Percentiles rank a stretch among this genome's conserved stretches.
These are phyloP conservation scores for Danio aesculapii DNA, from an alignment of 2,797 vertebrate genomes.

Conservation along the genomic window DNA sequence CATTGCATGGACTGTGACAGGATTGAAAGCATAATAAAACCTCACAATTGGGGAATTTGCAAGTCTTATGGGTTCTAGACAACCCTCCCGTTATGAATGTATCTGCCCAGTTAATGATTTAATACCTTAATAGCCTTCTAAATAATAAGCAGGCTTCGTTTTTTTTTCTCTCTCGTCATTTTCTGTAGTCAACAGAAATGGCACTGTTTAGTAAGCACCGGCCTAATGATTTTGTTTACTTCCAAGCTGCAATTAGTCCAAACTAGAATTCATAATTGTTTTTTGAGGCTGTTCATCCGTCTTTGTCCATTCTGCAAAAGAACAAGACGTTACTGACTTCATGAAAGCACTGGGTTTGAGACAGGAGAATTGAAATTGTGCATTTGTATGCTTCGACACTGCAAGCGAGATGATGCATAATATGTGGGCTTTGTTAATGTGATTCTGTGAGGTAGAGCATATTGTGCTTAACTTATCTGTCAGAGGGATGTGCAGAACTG, in stretches of 20 bases:
- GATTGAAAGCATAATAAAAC: constrained; percentile 29
- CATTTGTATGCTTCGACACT: constrained; percentile 42
- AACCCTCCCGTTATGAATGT: neutral
- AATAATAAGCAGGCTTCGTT: neutral
- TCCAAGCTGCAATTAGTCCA: constrained; percentile 34
- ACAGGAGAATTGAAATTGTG: constrained; percentile 32
- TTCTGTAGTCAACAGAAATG: neutral
- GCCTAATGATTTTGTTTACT: constrained; percentile 48
- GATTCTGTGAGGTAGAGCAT: constrained; percentile 27
- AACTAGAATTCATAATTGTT: constrained; percentile 31
- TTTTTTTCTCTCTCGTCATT: neutral
- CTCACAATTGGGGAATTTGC: constrained; percentile 4
- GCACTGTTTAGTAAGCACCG: constrained; percentile 6
- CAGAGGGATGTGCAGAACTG: constrained; percentile 11
- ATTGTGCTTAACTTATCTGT: constrained; percentile 29
- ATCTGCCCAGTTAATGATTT: constrained; percentile 31
- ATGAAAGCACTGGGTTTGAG: constrained; percentile 22
- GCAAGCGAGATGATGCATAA: constrained; percentile 34
- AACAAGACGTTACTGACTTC: constrained; percentile 46
- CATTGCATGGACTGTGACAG: constrained; percentile 10
- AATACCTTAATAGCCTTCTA: constrained; percentile 17
- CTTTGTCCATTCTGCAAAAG: constrained; percentile 28
- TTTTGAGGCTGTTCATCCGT: constrained; percentile 19
- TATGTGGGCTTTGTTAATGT: constrained; percentile 38
- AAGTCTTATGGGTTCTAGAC: neutral